These are phyloP conservation scores for Dexiosoma caninum DNA, from an alignment of 2,888 invertebrate genomes.

Conservation along the genomic window DNA sequence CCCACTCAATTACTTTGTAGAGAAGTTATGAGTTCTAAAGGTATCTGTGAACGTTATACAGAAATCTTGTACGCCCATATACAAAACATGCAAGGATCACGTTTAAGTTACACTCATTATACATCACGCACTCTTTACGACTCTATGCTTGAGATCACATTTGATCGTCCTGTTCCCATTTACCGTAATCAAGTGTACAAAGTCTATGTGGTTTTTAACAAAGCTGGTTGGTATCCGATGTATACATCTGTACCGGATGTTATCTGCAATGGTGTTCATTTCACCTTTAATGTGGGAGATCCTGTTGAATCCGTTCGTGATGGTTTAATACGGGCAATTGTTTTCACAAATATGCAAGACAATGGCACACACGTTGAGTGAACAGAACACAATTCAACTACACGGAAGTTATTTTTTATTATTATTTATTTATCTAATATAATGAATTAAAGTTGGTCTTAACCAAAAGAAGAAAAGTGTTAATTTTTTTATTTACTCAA, in stretches of 20 bases:
- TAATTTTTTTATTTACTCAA: not conserved
- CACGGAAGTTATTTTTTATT: no score
- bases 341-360: constrained; percentile 80
- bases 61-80: constrained; percentile 90
- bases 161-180: constrained; percentile 88
- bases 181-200: constrained; percentile 85
- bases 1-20: constrained; percentile 83
- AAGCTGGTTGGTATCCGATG: constrained; percentile 89
- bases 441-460: no score
- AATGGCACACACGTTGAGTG: constrained; percentile 71
- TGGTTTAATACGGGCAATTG: constrained; percentile 87
- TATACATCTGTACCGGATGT: constrained; percentile 84
- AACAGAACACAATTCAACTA: not conserved
- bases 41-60: constrained; percentile 80
- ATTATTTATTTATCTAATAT: no score
- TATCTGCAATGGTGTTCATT: constrained; percentile 84
- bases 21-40: constrained; percentile 75
- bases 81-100: constrained; percentile 87
- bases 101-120: constrained; percentile 89
- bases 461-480: constrained; percentile 30
- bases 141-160: constrained; percentile 87
- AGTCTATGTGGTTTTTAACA: constrained; percentile 89
- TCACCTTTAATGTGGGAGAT: constrained; percentile 86
- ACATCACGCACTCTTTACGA: constrained; percentile 86
- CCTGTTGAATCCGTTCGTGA: constrained; percentile 85